A percentile compares a stretch with the other conserved stretches of the same genome.
Conservation (phyloP, 2,888 invertebrate genomes). For the Polyploca ridens region DNA sequence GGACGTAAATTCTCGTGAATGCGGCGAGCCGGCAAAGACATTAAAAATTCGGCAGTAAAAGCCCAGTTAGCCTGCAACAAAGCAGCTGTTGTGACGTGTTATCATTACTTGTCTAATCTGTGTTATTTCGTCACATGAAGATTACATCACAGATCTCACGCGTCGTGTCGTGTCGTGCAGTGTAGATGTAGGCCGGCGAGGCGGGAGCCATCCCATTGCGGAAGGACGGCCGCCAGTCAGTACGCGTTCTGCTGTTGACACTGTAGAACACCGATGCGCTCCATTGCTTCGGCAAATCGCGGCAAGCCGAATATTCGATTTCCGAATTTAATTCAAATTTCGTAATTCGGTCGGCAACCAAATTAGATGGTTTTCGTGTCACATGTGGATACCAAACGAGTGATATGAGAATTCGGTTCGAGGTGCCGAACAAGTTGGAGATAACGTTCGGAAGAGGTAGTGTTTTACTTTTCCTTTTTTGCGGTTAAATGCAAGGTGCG, state of each 20-base stretch:
- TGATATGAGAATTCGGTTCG: slow-evolving; percentile 81
- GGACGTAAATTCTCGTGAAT: neutral
- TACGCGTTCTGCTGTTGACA: slow-evolving; percentile 68
- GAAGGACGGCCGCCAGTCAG: slow-evolving; percentile 67
- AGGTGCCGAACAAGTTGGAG: slow-evolving; percentile 82
- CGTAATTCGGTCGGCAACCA: slow-evolving; percentile 40
- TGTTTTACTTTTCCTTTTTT: slow-evolving; percentile 33
- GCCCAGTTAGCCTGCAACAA: slow-evolving; percentile 20
- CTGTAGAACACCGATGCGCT: slow-evolving; percentile 68
- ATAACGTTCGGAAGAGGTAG: slow-evolving; percentile 76
- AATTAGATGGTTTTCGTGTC: slow-evolving; percentile 46
- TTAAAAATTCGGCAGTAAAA: slow-evolving; percentile 7
- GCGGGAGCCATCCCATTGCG: slow-evolving; percentile 80
- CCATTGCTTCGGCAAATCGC: slow-evolving; percentile 51
- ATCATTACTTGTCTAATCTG: slow-evolving; percentile 60
- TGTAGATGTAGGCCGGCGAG: slow-evolving; percentile 74
- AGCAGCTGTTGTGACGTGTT: slow-evolving; percentile 54
- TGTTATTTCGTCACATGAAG: slow-evolving; percentile 68
- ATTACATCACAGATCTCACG: slow-evolving; percentile 74
- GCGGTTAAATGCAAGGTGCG: slow-evolving; percentile 17
- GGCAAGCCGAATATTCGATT: slow-evolving; percentile 42
- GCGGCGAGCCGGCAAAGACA: slow-evolving; percentile 17
- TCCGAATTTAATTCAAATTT: slow-evolving; percentile 32
- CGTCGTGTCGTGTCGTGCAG: slow-evolving; percentile 41
- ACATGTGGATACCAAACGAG: slow-evolving; percentile 51